Base-by-base conservation (phyloP, 2,113 vertebrate species). In the Triplophysa siluroides region DNA sequence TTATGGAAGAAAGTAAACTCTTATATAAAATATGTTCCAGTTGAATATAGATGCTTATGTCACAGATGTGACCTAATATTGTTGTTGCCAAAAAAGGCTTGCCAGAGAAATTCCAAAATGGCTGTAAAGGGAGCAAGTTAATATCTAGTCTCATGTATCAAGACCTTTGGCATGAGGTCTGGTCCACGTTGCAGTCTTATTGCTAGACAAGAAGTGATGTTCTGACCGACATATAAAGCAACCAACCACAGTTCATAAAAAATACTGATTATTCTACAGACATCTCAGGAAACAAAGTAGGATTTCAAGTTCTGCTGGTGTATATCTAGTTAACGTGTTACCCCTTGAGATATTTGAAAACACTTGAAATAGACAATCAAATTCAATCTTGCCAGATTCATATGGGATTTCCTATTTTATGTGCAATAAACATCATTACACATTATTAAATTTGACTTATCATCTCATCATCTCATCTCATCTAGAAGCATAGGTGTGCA, bases 401-500 rank as follows among this genome's bases (percentile, higher is more conserved):
- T 52, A 52, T 0, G 14, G 4, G 50, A 5, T 4, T 52, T 52
- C 2, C 14, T 5, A 18, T 52, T 52, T 18, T 18, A 6, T 52
- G 13, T 16, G 50, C 50, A 52, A 52, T 52, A 52, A 16, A 14
- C 50, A 52, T 52, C 13, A 52, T 58, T 5, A 21, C 54, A 0
- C n/a, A 19, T 21, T 58, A 9, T 58, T 5, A 16, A 38, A 38
- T 16, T 52, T 52, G 16, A 52, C 50, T 6, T 60, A 58, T 52
- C 14, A 5, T 78, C 21, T 43, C 18, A 3, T 38, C 69, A 13
- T 74, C 8, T 3, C 7, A 8, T 12, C 47, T 18, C 38, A 33
- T 72, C 12, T 79, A 83, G 60, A 60, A 67, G 14, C 33, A 26
- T 67, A 33, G 54, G 56, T 26, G 9, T 14, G 92, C 91, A 19